Evolutionary conservation across 2,113 vertebrate genomes (phyloP).

Genomic region (Crotalus horridus): DNA sequence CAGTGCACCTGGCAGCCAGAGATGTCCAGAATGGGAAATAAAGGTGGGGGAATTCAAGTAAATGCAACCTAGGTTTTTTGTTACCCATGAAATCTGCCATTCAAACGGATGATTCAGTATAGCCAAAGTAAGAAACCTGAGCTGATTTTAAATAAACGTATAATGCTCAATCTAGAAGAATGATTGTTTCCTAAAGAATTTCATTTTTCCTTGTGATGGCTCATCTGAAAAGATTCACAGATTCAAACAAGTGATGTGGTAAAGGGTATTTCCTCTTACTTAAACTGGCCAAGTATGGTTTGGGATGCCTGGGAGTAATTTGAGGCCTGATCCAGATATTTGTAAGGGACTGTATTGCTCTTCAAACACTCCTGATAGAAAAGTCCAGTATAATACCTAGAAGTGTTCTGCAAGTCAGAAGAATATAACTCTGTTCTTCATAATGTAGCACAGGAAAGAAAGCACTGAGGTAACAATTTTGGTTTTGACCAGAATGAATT

Average conservation of each 20-base stretch:
- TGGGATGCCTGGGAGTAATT: neutral
- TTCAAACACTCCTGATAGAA: neutral
- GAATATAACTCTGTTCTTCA: neutral
- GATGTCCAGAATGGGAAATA: neutral
- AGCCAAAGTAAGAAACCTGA: neutral
- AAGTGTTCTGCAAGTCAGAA: neutral
- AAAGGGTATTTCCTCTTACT: neutral
- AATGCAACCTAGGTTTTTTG: neutral
- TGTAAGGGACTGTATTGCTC: neutral
- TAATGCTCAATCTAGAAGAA: neutral
- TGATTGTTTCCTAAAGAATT: neutral
- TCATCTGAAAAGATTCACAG: neutral
- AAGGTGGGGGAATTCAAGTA: neutral
- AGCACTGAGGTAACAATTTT: neutral
- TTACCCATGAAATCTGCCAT: neutral
- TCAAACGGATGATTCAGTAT: neutral
- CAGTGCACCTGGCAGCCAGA: neutral
- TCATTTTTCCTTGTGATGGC: neutral
- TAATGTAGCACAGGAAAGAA: neutral
- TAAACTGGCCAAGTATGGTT: neutral
- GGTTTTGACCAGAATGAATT: neutral
- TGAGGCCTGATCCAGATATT: neutral
- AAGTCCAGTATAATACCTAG: neutral
- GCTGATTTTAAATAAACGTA: neutral
- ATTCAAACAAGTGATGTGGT: neutral